phyloP scores from a whole-genome alignment of 2,888 invertebrate species.

The Melieria picta region DNA sequence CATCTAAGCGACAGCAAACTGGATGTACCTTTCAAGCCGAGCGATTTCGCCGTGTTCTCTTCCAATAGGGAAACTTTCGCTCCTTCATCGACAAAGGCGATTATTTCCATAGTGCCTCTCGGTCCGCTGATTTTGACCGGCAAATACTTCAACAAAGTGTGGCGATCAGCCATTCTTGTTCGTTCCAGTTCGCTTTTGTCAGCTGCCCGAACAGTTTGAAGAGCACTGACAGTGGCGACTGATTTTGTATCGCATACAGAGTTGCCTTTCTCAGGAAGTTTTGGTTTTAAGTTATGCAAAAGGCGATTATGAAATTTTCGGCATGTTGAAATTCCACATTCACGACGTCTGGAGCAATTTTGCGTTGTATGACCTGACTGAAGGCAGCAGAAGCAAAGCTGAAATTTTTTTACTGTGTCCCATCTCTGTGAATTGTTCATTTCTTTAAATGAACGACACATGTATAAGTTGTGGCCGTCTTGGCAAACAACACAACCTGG shows the following conservation, averaged over 20 bases:
- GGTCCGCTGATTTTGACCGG: not conserved
- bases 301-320: conserved; percentile 6
- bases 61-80: not conserved
- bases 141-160: conserved; percentile 5
- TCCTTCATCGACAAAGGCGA: conserved; percentile 12
- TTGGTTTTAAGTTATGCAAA: conserved; percentile 1
- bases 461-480: not conserved
- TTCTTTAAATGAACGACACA: conserved; percentile 1
- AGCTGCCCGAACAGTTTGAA: conserved; percentile 7
- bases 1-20: not conserved
- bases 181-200: not conserved
- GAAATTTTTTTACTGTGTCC: not conserved
- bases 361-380: not conserved
- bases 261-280: not conserved
- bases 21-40: not conserved
- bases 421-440: not conserved
- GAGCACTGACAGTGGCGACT: not conserved
- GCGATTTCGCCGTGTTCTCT: not conserved
- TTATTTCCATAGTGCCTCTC: conserved; percentile 1
- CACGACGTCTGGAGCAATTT: too few species aligned
- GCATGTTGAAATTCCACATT: not conserved
- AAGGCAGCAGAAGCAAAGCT: not conserved
- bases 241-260: not conserved
- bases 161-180: not conserved
- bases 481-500: not conserved